A percentile compares a stretch with the other conserved stretches of the same genome.
phyloP scores from a whole-genome alignment of 2,797 vertebrate genomes.

The Coilia nasus region DNA sequence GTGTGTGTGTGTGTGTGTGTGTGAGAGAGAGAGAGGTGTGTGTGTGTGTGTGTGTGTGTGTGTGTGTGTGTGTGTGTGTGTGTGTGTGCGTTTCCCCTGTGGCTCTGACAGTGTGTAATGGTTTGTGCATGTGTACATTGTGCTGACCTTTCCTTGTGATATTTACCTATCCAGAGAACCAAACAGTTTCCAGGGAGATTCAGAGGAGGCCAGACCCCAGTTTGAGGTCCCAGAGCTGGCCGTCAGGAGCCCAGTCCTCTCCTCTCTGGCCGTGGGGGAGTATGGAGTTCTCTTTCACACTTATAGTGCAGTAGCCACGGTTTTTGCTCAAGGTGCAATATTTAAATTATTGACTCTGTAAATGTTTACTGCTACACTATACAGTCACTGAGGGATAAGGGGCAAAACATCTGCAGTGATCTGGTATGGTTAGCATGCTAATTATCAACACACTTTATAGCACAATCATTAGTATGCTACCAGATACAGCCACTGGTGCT shows the following conservation, averaged over 20 bases:
- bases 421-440: neutral
- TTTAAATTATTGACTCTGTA: neutral
- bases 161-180: slow-evolving; percentile 3
- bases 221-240: neutral
- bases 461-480: neutral
- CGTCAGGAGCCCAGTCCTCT: neutral
- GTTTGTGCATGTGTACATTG: neutral
- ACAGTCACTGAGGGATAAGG: neutral
- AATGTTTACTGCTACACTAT: neutral
- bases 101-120: neutral
- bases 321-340: neutral
- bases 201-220: neutral
- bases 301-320: neutral
- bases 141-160: slow-evolving; percentile 16
- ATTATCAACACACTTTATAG: neutral
- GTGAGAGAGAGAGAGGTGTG: neutral
- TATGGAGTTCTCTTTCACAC: neutral
- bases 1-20: neutral
- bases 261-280: neutral
- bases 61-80: slow-evolving; percentile 24
- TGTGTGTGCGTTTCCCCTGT: neutral
- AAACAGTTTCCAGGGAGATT: neutral
- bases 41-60: neutral
- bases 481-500: neutral
- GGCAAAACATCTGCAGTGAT: neutral